Evolutionary conservation across 2,113 vertebrate genomes (phyloP).

Genomic region (Lates calcarifer): DNA sequence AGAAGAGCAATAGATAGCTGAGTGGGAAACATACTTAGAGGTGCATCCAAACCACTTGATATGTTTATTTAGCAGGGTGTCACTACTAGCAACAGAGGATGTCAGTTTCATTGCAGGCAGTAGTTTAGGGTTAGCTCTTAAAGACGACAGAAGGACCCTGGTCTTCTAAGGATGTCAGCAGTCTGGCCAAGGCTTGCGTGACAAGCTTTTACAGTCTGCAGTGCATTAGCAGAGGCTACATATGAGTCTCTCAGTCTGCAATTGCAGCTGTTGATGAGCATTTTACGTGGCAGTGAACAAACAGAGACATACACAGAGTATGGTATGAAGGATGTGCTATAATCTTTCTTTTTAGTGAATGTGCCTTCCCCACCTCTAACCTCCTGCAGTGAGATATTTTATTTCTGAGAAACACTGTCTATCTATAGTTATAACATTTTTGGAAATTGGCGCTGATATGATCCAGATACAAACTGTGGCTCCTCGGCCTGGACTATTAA

Average conservation of each 20-base stretch:
- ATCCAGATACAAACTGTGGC: constrained; percentile 23
- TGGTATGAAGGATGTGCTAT: not conserved
- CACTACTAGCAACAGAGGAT: constrained; percentile 75
- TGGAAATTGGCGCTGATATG: not conserved
- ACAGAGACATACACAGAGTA: not conserved
- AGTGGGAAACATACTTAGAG: constrained; percentile 71
- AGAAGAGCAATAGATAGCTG: constrained; percentile 74
- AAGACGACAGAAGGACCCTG: constrained; percentile 47
- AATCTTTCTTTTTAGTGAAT: not conserved
- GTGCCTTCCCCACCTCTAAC: not conserved
- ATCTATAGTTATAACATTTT: constrained; percentile 1
- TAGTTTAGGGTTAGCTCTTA: constrained; percentile 36
- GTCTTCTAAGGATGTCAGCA: constrained; percentile 45
- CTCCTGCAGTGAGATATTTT: not conserved
- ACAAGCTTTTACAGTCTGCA: constrained; percentile 30
- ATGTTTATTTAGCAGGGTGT: constrained; percentile 78
- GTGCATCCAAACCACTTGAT: constrained; percentile 78
- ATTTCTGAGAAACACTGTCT: not conserved
- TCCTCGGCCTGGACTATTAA: constrained; percentile 18
- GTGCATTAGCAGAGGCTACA: constrained; percentile 19
- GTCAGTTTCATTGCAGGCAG: constrained; percentile 48
- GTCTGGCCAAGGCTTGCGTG: constrained; percentile 30
- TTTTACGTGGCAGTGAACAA: constrained; percentile 9
- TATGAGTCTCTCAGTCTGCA: constrained; percentile 4
- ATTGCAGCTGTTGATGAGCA: constrained; percentile 37